phyloP scores from a whole-genome alignment of 2,888 invertebrate genomes.

The Leptura quadrifasciata region DNA sequence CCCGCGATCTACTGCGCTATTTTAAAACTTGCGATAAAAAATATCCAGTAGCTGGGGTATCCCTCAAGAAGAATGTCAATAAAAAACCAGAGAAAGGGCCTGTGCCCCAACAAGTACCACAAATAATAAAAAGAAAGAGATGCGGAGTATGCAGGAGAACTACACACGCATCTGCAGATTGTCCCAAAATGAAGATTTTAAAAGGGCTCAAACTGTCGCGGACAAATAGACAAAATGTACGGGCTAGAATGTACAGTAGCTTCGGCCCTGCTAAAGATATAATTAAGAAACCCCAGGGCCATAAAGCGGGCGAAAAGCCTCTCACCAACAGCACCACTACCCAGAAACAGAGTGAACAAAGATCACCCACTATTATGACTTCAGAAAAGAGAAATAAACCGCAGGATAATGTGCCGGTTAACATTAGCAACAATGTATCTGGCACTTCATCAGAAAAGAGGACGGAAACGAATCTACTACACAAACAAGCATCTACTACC shows the following conservation, averaged over 20 bases:
- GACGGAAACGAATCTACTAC: background rate
- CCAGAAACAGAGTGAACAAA: too few species aligned
- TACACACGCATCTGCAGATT: background rate
- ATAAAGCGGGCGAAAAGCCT: too few species aligned
- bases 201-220: too few species aligned
- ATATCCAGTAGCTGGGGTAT: background rate
- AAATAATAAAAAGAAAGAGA: background rate
- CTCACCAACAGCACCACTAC: too few species aligned
- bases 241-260: too few species aligned
- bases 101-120: too few species aligned
- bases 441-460: background rate
- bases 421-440: background rate
- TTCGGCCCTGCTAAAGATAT: too few species aligned
- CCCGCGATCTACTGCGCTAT: background rate
- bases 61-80: background rate
- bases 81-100: background rate
- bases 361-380: too few species aligned
- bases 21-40: conserved; percentile 11
- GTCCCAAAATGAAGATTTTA: background rate
- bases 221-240: too few species aligned
- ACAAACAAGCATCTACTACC: background rate
- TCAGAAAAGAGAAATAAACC: background rate
- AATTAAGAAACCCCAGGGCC: too few species aligned
- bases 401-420: background rate
- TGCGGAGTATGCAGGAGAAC: background rate